These are phyloP conservation scores for Alloscopus bannaensis DNA, from an alignment of 2,888 invertebrate species.

Conservation along the genomic window DNA sequence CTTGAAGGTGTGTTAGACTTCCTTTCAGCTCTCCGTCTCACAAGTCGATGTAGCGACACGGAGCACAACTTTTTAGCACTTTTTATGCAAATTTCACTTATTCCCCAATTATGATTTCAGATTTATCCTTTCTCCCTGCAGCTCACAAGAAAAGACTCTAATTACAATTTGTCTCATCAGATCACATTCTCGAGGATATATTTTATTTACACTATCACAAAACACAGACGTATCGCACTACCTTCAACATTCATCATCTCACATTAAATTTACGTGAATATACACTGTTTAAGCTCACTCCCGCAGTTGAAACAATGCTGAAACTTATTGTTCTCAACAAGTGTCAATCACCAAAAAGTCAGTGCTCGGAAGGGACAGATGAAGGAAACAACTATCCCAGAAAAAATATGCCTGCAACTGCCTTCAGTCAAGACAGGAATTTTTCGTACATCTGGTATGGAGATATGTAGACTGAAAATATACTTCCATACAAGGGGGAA, in stretches of 20 bases:
- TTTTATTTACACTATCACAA: neutral
- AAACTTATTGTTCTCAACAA: no score
- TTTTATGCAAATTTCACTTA: constrained; percentile 42
- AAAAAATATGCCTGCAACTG: constrained; percentile 28
- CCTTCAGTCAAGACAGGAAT: constrained; percentile 33
- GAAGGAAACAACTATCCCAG: no score
- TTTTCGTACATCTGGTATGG: constrained; percentile 50
- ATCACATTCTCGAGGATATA: neutral
- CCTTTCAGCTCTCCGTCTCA: no score
- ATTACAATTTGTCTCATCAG: neutral
- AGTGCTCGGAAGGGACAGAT: no score
- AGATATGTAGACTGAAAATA: constrained; percentile 60
- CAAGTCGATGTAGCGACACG: no score
- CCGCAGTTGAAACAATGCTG: no score
- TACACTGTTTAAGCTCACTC: no score
- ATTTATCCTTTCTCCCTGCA: constrained; percentile 54
- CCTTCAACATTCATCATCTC: no score
- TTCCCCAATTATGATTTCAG: constrained; percentile 40
- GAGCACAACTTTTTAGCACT: constrained; percentile 52
- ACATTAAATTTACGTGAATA: no score
- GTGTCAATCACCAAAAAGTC: no score
- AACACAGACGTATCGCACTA: no score
- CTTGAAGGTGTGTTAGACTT: no score
- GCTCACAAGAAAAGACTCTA: neutral
- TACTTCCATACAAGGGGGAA: constrained; percentile 54